A percentile compares a stretch with the other conserved stretches of the same genome.
phyloP scores from a whole-genome alignment of 2,888 invertebrate genomes.

The Dryobota labecula region DNA sequence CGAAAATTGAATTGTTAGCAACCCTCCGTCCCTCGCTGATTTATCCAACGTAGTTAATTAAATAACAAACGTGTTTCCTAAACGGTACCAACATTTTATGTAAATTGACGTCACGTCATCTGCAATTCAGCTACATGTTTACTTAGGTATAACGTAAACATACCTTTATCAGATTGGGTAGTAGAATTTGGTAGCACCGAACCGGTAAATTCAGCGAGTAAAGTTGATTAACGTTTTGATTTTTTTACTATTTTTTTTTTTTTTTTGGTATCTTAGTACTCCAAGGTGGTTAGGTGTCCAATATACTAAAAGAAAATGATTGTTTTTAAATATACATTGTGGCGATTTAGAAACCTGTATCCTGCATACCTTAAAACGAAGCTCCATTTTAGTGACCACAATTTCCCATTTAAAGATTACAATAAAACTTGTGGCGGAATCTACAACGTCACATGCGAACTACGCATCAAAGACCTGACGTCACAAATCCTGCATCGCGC shows the following conservation, averaged over 20 bases:
- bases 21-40: conserved; percentile 68
- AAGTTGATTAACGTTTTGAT: neutral
- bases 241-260: neutral
- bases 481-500: no score
- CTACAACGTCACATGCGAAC: no score
- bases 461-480: no score
- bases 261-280: no score
- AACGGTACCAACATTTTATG: conserved; percentile 72
- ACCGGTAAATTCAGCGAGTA: neutral
- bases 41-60: conserved; percentile 76
- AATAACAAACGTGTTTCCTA: conserved; percentile 70
- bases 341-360: no score
- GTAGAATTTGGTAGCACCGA: conserved; percentile 48
- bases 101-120: conserved; percentile 73
- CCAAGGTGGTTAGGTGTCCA: no score
- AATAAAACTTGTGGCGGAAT: no score
- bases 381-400: no score
- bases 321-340: no score
- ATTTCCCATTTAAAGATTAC: no score
- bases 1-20: conserved; percentile 65
- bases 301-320: neutral
- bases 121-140: conserved; percentile 71
- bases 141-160: conserved; percentile 66
- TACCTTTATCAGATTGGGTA: conserved; percentile 67
- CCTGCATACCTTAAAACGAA: no score